Evolutionary conservation across 2,113 vertebrate species (phyloP).

Genomic region (Rafetus swinhoei): DNA sequence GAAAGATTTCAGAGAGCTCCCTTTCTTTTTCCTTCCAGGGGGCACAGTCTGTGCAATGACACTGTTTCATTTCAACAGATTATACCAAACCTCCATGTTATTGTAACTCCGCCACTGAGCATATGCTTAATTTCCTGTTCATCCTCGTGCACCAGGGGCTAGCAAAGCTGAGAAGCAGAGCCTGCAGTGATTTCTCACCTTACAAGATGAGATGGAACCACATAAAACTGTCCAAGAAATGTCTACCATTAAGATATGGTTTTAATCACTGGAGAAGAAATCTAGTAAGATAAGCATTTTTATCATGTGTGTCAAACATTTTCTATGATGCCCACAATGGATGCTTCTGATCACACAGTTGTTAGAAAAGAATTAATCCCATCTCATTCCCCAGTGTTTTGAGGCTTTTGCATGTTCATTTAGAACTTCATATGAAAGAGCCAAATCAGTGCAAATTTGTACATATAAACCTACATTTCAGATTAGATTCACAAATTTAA

Average conservation of each 20-base stretch:
- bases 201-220: slow-evolving; percentile 46
- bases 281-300: slow-evolving; percentile 36
- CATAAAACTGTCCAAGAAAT: slow-evolving; percentile 59
- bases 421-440: slow-evolving; percentile 16
- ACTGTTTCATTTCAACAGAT: slow-evolving; percentile 33
- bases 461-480: slow-evolving; percentile 57
- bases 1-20: not conserved
- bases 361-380: not conserved
- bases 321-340: slow-evolving; percentile 13
- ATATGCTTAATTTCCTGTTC: slow-evolving; percentile 69
- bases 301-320: slow-evolving; percentile 2
- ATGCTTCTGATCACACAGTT: not conserved
- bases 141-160: not conserved
- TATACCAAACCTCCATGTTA: slow-evolving; percentile 45
- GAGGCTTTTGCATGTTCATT: not conserved
- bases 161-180: slow-evolving; percentile 1
- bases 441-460: slow-evolving; percentile 39
- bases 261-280: slow-evolving; percentile 61
- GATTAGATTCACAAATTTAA: slow-evolving; percentile 75
- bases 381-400: not conserved
- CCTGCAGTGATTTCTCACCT: slow-evolving; percentile 63
- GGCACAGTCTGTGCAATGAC: not conserved
- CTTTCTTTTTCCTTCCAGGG: not conserved
- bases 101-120: slow-evolving; percentile 30
- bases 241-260: slow-evolving; percentile 48